Base-by-base conservation (phyloP, 2,113 vertebrate species). In the Phoenicopterus ruber region DNA sequence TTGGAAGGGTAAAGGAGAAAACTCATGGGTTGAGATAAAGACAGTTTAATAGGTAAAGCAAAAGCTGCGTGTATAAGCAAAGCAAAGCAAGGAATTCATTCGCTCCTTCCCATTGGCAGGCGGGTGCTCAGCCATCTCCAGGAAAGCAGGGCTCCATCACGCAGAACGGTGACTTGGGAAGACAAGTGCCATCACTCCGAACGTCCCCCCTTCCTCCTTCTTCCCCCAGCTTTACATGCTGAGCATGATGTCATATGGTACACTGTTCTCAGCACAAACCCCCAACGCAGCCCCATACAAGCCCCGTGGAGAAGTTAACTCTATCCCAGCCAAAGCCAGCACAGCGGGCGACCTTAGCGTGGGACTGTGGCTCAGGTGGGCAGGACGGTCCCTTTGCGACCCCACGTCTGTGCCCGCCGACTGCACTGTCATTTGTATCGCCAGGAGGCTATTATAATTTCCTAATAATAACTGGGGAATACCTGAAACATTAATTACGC, bases 291-390 rank as follows among this genome's bases (percentile, higher is more conserved):
- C n/a, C n/a, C n/a, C n/a, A n/a, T n/a, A n/a, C n/a, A n/a, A n/a
- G n/a, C n/a, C n/a, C n/a, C n/a, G n/a, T n/a, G n/a, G n/a, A n/a
- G n/a, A 12, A 42, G 12, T 14, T 12, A 44, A 17, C 32, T 11
- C 32, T 9, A 6, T 8, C 26, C 34, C 44, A 38, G 44, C 13
- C 38, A 10, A 26, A 57, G 21, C 26, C 26, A 6, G 34, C 2
- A 3, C 40, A 3, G 38, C 7, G 1, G 36, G 29, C 6, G 32
- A 0, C 12, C 24, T 7, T 4, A 11, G 28, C 1, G 6, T 0
- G 6, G 71, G n/a, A 2, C 31, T 10, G 22, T 2, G 57, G 1
- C 16, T 25, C 11, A 20, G 55, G 4, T 7, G 13, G 2, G 40
- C n/a, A 24, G 20, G 24, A 17, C 31, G 59, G 52, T 17, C 36